Percentiles rank a stretch among this genome's conserved stretches.
These are phyloP conservation scores for Frankliniella intonsa DNA, from an alignment of 2,888 invertebrate species.

Conservation along the genomic window DNA sequence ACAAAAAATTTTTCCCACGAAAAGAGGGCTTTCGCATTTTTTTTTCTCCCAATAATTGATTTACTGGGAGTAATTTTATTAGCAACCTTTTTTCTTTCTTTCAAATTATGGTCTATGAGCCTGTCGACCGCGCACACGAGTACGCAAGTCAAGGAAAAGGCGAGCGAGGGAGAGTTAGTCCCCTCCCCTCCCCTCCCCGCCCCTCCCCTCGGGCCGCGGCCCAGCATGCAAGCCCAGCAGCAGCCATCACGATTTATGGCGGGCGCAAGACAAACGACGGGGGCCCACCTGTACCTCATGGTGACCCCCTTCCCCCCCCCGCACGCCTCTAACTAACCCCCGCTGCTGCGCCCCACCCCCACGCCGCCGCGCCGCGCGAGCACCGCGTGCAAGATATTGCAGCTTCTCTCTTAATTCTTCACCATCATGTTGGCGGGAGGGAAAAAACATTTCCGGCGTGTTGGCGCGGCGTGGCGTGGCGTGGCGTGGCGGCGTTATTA, in stretches of 20 bases:
- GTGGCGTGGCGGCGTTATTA: not conserved
- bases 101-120: too few species aligned
- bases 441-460: not conserved
- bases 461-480: not conserved
- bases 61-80: too few species aligned
- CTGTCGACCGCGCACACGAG: too few species aligned
- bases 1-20: too few species aligned
- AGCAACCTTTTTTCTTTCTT: too few species aligned
- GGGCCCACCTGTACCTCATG: constrained; percentile 17
- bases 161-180: too few species aligned
- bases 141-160: too few species aligned
- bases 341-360: not conserved
- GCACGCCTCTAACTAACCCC: not conserved
- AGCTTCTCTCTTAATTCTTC: constrained; percentile 12
- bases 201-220: too few species aligned
- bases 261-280: not conserved
- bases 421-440: not conserved
- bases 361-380: not conserved
- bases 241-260: not conserved
- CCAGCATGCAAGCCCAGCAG: not conserved
- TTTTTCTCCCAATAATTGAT: too few species aligned
- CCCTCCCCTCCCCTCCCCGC: too few species aligned
- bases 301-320: not conserved
- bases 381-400: not conserved
- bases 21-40: too few species aligned